Evolutionary conservation across 2,797 vertebrate genomes (phyloP).

Genomic region (Falco novaeseelandiae): DNA sequence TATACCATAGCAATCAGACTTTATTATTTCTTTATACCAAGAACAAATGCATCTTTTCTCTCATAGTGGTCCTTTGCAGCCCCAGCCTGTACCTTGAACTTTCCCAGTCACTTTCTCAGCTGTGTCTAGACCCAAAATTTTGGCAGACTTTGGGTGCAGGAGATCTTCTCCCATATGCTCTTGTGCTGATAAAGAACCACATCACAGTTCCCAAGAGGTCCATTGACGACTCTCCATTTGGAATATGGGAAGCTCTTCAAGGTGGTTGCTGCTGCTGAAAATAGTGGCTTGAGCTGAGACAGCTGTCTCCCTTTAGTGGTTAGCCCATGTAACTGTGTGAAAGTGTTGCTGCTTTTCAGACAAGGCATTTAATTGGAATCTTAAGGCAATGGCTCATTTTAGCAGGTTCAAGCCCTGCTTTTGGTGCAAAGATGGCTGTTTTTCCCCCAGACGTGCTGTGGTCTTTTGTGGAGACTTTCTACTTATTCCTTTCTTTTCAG

Average conservation of each 20-base stretch:
- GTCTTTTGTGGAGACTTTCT: not conserved
- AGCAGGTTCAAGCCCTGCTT: not conserved
- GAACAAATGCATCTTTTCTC: not conserved
- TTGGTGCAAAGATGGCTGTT: not conserved
- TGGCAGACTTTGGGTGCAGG: not conserved
- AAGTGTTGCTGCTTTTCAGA: not conserved
- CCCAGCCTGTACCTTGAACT: not conserved
- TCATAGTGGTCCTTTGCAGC: not conserved
- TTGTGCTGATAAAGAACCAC: not conserved
- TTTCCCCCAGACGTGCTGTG: not conserved
- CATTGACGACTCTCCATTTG: not conserved
- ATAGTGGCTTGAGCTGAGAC: not conserved
- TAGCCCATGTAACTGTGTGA: not conserved
- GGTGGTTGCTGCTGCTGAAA: not conserved
- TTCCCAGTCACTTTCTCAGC: not conserved
- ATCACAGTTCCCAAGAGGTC: not conserved
- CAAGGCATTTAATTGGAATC: not conserved
- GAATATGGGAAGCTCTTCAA: not conserved
- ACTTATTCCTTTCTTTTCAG: not conserved
- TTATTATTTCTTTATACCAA: not conserved
- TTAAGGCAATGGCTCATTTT: not conserved
- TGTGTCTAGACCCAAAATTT: not conserved
- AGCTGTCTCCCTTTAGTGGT: not conserved
- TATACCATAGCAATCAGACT: rapidly evolving
- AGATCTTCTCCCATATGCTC: not conserved